Evolutionary conservation across 2,888 invertebrate genomes (phyloP).

Genomic region (Cheilosia variabilis): DNA sequence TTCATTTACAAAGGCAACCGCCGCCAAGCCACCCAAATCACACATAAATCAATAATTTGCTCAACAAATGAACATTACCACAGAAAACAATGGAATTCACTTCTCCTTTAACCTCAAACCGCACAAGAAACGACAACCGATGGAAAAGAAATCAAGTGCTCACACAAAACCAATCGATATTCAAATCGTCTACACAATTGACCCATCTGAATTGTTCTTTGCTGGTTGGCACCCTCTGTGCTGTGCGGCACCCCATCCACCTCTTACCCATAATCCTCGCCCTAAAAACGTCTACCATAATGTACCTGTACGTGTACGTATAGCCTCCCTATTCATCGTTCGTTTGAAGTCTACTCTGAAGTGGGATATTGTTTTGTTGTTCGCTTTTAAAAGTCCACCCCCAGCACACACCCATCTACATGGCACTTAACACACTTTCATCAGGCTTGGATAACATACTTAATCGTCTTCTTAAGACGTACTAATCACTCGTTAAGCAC

Average conservation of each 20-base stretch:
- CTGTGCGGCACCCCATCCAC: neutral
- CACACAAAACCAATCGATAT: conserved; percentile 63
- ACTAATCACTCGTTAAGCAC: conserved; percentile 67
- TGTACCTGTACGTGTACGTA: conserved; percentile 8
- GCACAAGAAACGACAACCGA: conserved; percentile 36
- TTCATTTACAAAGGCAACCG: conserved; percentile 33
- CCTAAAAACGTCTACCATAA: conserved; percentile 45
- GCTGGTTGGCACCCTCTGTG: conserved; percentile 5
- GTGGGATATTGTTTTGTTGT: conserved; percentile 4
- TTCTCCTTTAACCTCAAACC: conserved; percentile 46
- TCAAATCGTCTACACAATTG: conserved; percentile 62
- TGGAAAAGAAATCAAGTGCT: conserved; percentile 32
- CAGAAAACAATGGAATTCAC: conserved; percentile 34
- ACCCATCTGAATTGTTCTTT: conserved; percentile 62
- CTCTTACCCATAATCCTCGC: conserved; percentile 45
- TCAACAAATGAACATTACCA: conserved; percentile 33
- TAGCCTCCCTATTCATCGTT: neutral
- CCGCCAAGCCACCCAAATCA: conserved; percentile 36
- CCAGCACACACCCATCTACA: conserved; percentile 9
- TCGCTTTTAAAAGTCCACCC: conserved; percentile 17
- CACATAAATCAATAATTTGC: conserved; percentile 24
- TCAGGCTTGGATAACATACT: conserved; percentile 49
- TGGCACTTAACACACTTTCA: conserved; percentile 63
- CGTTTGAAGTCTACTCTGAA: conserved; percentile 36
- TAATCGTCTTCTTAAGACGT: conserved; percentile 51